phyloP scores from a whole-genome alignment of 2,888 invertebrate species.

The Aleiodes testaceus region DNA sequence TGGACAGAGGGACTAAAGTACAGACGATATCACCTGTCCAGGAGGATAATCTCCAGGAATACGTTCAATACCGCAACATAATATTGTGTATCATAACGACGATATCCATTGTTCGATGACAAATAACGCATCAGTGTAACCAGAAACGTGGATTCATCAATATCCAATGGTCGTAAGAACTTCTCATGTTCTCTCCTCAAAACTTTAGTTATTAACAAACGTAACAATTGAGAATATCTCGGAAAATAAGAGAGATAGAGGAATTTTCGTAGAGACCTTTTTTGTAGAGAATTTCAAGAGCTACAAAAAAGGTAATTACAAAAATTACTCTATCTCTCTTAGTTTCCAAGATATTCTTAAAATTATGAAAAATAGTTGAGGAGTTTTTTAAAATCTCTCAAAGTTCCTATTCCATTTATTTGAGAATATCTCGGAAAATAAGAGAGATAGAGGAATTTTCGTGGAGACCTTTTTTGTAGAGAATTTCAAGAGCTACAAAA shows the following conservation, averaged over 20 bases:
- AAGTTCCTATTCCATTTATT: too few relatives aligned
- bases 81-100: constrained; percentile 15
- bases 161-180: constrained; percentile 51
- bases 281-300: too few relatives aligned
- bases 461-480: too few relatives aligned
- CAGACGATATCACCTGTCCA: constrained; percentile 44
- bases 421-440: neutral
- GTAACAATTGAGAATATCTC: neutral
- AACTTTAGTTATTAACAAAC: neutral
- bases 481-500: too few relatives aligned
- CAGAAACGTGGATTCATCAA: constrained; percentile 60
- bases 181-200: neutral
- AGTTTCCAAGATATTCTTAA: too few relatives aligned
- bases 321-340: too few relatives aligned
- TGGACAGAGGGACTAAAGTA: constrained; percentile 2
- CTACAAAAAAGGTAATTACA: too few relatives aligned
- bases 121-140: constrained; percentile 60
- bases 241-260: too few relatives aligned
- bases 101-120: constrained; percentile 61
- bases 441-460: too few relatives aligned
- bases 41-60: constrained; percentile 25
- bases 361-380: too few relatives aligned
- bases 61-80: constrained; percentile 3
- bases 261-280: too few relatives aligned
- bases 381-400: too few relatives aligned